phyloP scores from a whole-genome alignment of 2,113 vertebrate genomes.

The Eubucco bourcierii region DNA sequence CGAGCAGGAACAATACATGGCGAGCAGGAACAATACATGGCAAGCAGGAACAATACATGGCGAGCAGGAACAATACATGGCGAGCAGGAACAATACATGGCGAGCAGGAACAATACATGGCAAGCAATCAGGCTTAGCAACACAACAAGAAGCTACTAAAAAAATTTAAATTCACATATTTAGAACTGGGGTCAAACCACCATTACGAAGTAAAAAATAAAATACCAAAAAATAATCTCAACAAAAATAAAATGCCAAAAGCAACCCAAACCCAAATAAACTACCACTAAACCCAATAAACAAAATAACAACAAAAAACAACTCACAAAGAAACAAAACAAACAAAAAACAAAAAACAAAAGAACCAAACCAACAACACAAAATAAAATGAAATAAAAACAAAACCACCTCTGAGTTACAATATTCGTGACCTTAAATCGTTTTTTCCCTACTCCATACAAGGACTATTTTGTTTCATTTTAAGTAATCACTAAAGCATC shows the following conservation, averaged over 20 bases:
- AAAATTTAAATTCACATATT: background rate
- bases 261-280: too few species aligned
- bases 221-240: too few species aligned
- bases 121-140: background rate
- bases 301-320: too few species aligned
- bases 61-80: too few species aligned
- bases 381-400: background rate
- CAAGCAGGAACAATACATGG: background rate
- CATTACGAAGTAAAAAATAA: background rate
- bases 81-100: too few species aligned
- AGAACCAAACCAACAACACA: background rate
- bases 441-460: background rate
- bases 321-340: too few species aligned
- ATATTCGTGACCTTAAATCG: background rate
- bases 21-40: background rate
- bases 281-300: too few species aligned
- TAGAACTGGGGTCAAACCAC: background rate
- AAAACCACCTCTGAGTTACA: background rate
- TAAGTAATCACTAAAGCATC: conserved; percentile 45
- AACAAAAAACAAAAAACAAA: too few species aligned
- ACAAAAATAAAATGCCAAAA: too few species aligned
- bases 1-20: too few species aligned
- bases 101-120: background rate
- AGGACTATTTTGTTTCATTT: conserved; percentile 29
- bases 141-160: background rate